Evolutionary conservation across 2,888 invertebrate species (phyloP), one percentile per base, ranked within the genome.

Genomic region (Anthoptus insignis): DNA sequence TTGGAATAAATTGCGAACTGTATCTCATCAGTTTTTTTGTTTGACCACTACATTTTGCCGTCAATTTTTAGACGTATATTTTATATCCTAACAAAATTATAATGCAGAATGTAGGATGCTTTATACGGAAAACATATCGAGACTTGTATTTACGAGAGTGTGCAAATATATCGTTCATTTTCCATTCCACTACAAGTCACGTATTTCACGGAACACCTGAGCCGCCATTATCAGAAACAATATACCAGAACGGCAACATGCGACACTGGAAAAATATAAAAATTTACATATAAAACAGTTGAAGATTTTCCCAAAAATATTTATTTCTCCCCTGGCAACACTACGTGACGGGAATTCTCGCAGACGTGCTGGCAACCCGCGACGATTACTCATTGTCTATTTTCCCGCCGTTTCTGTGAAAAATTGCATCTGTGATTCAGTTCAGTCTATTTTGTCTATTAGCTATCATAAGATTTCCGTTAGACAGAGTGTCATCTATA

Each of bases 201-300:
- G 47, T 54, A 60, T 45, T 39, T 39, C 27, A 4, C 19, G 29
- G 16, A 27, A 49, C 87, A 88, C 87, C 88, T 89, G 88, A 74
- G 75, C 77, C 72, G 68, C 73, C 68, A 75, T 81, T 80, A 80
- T 78, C 74, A 73, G 71, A 84, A 87, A 89, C 88, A 89, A 89
- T 87, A 87, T 86, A 87, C 84, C 76, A 76, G 59, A 72, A 79
- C 80, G 68, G 60, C 69, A 66, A 71, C 82, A 79, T 80, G 80
- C 80, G 80, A 76, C 79, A 81, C 77, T 78, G 79, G 78, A 80
- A 82, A 88, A 86, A 85, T 86, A 87, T 88, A 84, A 88, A 88
- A 89, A 91, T 90, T 90, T 86, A 81, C 91, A 91, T 91, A 89
- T 81, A 87, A 82, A 89, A 79, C 81, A 83, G 83, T 81, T 82